Evolutionary conservation across 2,113 vertebrate species (phyloP).

Genomic region (Heterotilapia buettikoferi): DNA sequence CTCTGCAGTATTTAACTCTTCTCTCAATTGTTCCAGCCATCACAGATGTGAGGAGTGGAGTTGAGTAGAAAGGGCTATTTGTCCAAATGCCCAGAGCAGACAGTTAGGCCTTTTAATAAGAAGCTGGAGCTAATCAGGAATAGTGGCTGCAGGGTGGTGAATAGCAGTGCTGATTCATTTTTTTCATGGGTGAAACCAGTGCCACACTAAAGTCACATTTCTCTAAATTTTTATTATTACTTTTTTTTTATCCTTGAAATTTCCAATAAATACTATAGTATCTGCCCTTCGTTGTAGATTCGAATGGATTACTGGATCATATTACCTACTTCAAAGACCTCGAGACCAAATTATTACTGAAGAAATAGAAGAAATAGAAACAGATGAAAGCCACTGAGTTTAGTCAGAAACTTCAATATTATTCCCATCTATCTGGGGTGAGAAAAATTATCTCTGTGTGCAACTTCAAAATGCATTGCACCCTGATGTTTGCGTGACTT

Average conservation of each 20-base stretch:
- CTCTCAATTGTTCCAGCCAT: conserved; percentile 34
- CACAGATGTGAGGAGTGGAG: conserved; percentile 29
- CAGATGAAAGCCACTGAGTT: background rate
- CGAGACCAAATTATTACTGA: background rate
- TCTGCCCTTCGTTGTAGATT: background rate
- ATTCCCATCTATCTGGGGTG: background rate
- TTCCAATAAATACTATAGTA: background rate
- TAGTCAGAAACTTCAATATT: background rate
- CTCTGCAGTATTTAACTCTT: conserved; percentile 61
- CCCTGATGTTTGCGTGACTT: background rate
- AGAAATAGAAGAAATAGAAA: background rate
- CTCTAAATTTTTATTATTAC: background rate
- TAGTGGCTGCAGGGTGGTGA: conserved; percentile 14
- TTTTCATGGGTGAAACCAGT: background rate
- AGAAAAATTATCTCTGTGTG: background rate
- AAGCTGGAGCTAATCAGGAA: conserved; percentile 53
- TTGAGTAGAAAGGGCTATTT: conserved; percentile 54
- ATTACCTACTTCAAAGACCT: background rate
- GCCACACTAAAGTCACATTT: conserved; percentile 7
- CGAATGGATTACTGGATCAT: background rate
- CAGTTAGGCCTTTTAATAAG: conserved; percentile 66
- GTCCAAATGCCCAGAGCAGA: conserved; percentile 46
- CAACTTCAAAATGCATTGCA: background rate
- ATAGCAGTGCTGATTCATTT: conserved; percentile 29
- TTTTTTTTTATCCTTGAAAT: background rate